Base-by-base conservation (phyloP, 2,113 vertebrate species). In the Ornithorhynchus anatinus region DNA sequence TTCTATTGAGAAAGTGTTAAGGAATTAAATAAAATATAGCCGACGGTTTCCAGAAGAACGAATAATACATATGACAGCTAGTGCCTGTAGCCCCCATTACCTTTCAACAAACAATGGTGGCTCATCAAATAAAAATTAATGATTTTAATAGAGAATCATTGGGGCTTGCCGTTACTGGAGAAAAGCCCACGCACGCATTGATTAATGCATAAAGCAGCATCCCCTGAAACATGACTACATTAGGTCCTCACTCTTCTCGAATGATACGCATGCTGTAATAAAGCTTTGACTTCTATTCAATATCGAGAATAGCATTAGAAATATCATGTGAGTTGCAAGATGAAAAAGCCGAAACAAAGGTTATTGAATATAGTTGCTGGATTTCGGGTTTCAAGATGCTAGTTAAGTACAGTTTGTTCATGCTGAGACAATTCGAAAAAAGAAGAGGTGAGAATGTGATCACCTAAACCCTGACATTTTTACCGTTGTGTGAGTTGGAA, bases 91-190 rank as follows among this genome's bases (percentile, higher is more conserved):
- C 79, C 59, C 31, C 2, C 15, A 15, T 86, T 84, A 70, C 40
- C 61, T 75, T 82, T 81, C 51, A 82, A 58, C 42, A 80, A 86
- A 79, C 78, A 80, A 56, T 31, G 72, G 65, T 54, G 4, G 2
- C 57, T 86, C 69, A 68, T 84, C 50, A 88, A 82, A 76, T 69
- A 88, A 86, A 85, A 85, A 42, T 51, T 70, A 78, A 58, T 5
- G 4, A 68, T 82, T 89, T 87, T 90, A 86, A 76, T 88, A 77
- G 89, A 84, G 67, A 85, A 84, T 81, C 59, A 48, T 59, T 75
- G 59, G 40, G 60, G 75, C 16, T 73, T 48, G 11, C 11, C 64
- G 10, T 44, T 66, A 50, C 8, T 63, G 51, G 75, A 79, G 74
- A 85, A 85, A 81, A 50, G 20, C 31, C 54, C 17, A 61, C 52